Evolutionary conservation across 2,888 invertebrate genomes (phyloP), one percentile per base, ranked within the genome.

Genomic region (Ecdyonurus torrentis): DNA sequence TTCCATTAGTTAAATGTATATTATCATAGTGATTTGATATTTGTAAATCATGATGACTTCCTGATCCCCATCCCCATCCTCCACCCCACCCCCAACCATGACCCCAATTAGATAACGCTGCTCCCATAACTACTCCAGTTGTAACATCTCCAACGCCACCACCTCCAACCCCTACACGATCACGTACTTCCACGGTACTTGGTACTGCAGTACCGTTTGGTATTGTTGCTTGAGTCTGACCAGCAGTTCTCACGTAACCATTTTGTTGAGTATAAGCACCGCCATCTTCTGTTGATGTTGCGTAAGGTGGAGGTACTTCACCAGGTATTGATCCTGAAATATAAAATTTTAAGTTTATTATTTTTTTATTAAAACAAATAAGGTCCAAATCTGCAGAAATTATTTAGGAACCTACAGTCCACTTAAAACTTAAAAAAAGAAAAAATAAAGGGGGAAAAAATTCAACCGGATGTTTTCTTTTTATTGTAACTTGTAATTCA

Each of bases 61-160:
- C 62, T 19, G 58, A 25, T 24, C 64, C 62, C n/a, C 64, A 61
- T 15, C 64, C 64, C 63, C 65, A 65, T 52, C 66, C 66, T 24
- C 67, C 64, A 24, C 65, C 64, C 67, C 67, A 86, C 1, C 86
- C 86, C 85, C 85, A 86, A 59, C 86, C 86, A 69, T 86, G 86
- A 2, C 86, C 86, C 86, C 86, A 87, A 78, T 72, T 83, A 61
- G 64, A 66, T 53, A 69, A 81, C 1, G 83, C 82, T 77, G 85
- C 85, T 60, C 84, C 83, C 77, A 86, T 83, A 69, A 85, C 83
- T 69, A 86, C 76, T 72, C 86, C 85, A 72, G 86, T 83, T 76
- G 68, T 64, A 61, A 69, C 64, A 62, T 68, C 69, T 5, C 63
- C 66, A 23, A 66, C 64, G 23, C 64, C 63, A 37, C 63, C 63